Evolutionary conservation across 2,113 vertebrate genomes (phyloP), one percentile per base, ranked within the genome.

Genomic region (Saguinus midas): DNA sequence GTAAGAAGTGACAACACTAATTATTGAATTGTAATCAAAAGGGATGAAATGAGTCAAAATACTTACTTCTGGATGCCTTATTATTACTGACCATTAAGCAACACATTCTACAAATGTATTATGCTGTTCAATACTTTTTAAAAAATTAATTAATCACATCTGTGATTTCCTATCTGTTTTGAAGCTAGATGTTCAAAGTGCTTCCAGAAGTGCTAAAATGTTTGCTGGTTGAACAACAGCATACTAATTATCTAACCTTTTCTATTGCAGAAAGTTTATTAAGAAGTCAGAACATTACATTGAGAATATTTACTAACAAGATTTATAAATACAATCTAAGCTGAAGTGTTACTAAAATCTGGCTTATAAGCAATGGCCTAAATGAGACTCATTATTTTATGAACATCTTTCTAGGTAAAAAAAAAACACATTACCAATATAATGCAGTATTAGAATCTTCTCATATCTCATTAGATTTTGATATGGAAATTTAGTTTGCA

Each of bases 241-340:
- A 76, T 94, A 78, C 27, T 90, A 92, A 97, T 94, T 92, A 50
- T 84, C 23, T 70, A 88, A 70, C 66, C 27, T 45, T 86, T 95
- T 76, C 73, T 84, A 45, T 76, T 70, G 17, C 18, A 73, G 48
- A 45, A 40, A 64, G 12, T 72, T 97, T 35, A 84, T 89, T 96
- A 96, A 92, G 29, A 89, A 95, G 94, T 91, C 43, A 94, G 40
- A 94, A 87, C 10, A 55, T 73, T 90, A 85, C 64, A 10, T 57
- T 87, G n/a, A 96, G 92, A 82, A 96, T 96, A 97, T 95, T 91
- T 96, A 90, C 72, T 72, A 68, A 94, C 37, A 96, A 82, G 72
- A 88, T 96, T 97, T 97, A 92, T 92, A 94, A 96, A 97, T 96
- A 52, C 82, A 37, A 83, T 96, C 73, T 89, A 87, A 92, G 35